Percentiles rank a stretch among this genome's conserved stretches.
Evolutionary conservation across 2,113 vertebrate species (phyloP).

Genomic region (Misgurnus anguillicaudatus): DNA sequence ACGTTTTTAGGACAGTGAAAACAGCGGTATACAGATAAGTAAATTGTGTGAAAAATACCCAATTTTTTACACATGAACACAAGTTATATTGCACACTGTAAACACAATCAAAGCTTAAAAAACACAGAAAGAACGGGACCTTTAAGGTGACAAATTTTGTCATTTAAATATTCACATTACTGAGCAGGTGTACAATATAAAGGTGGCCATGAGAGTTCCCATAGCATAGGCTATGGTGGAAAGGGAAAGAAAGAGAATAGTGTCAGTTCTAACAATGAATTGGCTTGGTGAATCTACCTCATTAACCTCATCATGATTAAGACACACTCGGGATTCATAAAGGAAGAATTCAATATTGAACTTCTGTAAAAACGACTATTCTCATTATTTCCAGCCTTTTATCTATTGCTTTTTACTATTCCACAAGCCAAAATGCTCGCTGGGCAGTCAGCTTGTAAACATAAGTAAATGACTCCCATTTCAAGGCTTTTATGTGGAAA

Average conservation of each 20-base stretch:
- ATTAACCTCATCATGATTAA: conserved; percentile 67
- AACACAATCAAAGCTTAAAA: no score
- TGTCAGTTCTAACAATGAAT: conserved; percentile 59
- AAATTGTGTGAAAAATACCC: no score
- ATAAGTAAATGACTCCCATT: conserved; percentile 69
- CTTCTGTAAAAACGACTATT: conserved; percentile 57
- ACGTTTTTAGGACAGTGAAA: no score
- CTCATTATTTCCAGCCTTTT: conserved; percentile 65
- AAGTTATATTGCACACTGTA: no score
- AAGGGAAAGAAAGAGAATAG: conserved; percentile 7
- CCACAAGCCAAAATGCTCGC: conserved; percentile 56
- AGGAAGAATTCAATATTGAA: conserved; percentile 49
- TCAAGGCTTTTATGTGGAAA: conserved; percentile 59
- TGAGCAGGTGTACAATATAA: not conserved
- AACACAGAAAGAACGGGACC: no score
- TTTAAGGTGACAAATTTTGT: not conserved
- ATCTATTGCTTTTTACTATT: conserved; percentile 61
- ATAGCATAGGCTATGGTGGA: conserved; percentile 18
- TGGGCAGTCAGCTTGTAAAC: conserved; percentile 73
- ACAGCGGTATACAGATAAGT: no score
- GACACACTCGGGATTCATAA: conserved; percentile 58
- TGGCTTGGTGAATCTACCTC: conserved; percentile 60
- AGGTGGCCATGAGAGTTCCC: not conserved
- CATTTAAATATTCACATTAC: not conserved
- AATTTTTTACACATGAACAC: no score